Evolutionary conservation across 2,888 invertebrate species (phyloP), one percentile per base, ranked within the genome.

Genomic region (Temnothorax rugatulus): DNA sequence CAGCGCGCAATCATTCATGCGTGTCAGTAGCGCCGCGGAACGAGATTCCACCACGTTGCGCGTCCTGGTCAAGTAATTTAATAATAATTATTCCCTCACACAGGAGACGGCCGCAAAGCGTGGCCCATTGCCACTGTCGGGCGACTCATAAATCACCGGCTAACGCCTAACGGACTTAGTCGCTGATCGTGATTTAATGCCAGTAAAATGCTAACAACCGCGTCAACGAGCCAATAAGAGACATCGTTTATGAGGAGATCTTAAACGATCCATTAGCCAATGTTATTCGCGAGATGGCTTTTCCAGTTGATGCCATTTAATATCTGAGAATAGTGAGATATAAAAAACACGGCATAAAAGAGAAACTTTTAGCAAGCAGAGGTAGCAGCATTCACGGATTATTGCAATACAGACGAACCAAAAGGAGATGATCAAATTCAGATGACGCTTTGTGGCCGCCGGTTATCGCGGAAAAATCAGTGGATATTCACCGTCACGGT

Each of bases 71-170:
- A 85, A 90, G 90, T 90, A 90, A 90, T 90, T 90, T 86, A 90
- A 89, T 90, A 90, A 90, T 87, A 90, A 90, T 90, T 89, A 90
- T 90, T 90, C 88, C 63, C 84, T 83, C 81, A 69, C 81, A 69
- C 84, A 83, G 82, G 38, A 54, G 74, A 71, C 82, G 59, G 64
- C 38, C 86, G 52, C 82, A 83, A 59, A 82, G 41, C 59, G 47
- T 52, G 59, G 73, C 79, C 71, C 85, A 88, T 82, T 86, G 82
- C 77, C 47, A 71, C 76, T 52, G 84, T 81, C 61, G 69, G 57
- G 38, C 21, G 44, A 82, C 87, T 86, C 90, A 71, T 90, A 88
- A 89, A 89, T 89, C 87, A 87, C 73, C 84, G 29, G 59, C 47
- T 82, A 83, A 82, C 63, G 52, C 50, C 69, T 75, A 54, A 81